Evolutionary conservation across 2,888 invertebrate species (phyloP).

Genomic region (Proisotoma minuta): DNA sequence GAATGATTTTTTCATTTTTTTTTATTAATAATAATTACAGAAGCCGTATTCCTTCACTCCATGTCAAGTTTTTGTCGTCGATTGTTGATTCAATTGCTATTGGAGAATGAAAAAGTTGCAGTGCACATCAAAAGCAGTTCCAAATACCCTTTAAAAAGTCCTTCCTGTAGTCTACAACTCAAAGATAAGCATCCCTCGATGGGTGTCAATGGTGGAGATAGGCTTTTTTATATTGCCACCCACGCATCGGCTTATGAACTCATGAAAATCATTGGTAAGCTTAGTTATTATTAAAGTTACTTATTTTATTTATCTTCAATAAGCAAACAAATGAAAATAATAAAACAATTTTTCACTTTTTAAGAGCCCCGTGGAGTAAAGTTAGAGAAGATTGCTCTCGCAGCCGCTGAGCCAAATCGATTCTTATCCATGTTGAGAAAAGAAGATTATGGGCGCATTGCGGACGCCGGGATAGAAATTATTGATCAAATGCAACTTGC

Average conservation of each 20-base stretch:
- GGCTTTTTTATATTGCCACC: slow-evolving; percentile 39
- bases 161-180: slow-evolving; percentile 48
- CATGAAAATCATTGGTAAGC: slow-evolving; percentile 39
- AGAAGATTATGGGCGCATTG: slow-evolving; percentile 33
- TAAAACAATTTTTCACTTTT: not conserved
- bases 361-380: slow-evolving; percentile 41
- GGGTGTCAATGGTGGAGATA: slow-evolving; percentile 43
- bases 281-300: not conserved
- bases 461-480: slow-evolving; percentile 48
- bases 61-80: slow-evolving; percentile 85
- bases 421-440: slow-evolving; percentile 29
- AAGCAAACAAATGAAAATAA: not conserved
- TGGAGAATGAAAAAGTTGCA: slow-evolving; percentile 78
- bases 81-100: slow-evolving; percentile 74
- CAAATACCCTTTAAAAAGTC: slow-evolving; percentile 47
- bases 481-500: slow-evolving; percentile 56
- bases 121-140: slow-evolving; percentile 61
- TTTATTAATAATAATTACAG: slow-evolving; percentile 43
- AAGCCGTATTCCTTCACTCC: slow-evolving; percentile 55
- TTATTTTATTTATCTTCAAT: not conserved
- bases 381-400: slow-evolving; percentile 30
- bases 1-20: not conserved
- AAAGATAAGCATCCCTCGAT: slow-evolving; percentile 51
- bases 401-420: slow-evolving; percentile 31
- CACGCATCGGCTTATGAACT: slow-evolving; percentile 40